Conservation (phyloP, 2,888 invertebrate genomes). For the Copidosoma aretas region DNA sequence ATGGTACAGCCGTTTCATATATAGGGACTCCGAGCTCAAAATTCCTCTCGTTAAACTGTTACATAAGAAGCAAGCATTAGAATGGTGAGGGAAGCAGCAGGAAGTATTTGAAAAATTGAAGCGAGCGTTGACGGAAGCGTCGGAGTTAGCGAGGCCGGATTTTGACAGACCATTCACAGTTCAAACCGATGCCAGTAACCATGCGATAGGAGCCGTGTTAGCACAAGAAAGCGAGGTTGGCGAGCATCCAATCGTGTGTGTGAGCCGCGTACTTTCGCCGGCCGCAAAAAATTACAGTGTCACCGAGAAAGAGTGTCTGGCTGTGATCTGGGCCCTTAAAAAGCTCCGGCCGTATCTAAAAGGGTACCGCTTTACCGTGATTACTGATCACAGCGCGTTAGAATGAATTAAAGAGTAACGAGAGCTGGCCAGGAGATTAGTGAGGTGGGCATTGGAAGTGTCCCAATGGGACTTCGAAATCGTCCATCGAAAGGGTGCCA, state of each 20-base stretch:
- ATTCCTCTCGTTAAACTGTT: conserved; percentile 3
- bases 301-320: conserved; percentile 1
- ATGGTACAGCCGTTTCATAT: conserved; percentile 33
- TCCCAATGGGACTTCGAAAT: too few species aligned
- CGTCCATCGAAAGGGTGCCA: not conserved
- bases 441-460: not conserved
- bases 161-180: not conserved
- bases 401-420: not conserved
- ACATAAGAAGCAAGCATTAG: not conserved
- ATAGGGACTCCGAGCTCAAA: not conserved
- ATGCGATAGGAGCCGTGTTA: not conserved
- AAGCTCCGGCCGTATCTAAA: not conserved
- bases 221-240: not conserved
- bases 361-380: too few species aligned
- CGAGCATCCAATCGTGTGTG: not conserved
- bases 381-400: too few species aligned
- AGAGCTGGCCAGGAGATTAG: not conserved
- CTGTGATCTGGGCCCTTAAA: not conserved
- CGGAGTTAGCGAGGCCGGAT: conserved; percentile 3
- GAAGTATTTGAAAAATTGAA: not conserved
- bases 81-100: not conserved
- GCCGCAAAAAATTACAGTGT: not conserved
- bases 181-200: not conserved
- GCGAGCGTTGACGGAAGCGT: not conserved
- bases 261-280: not conserved